Percentiles rank a stretch among this genome's conserved stretches.
Evolutionary conservation across 2,797 vertebrate species (phyloP).

Genomic region (Siniperca obscura): DNA sequence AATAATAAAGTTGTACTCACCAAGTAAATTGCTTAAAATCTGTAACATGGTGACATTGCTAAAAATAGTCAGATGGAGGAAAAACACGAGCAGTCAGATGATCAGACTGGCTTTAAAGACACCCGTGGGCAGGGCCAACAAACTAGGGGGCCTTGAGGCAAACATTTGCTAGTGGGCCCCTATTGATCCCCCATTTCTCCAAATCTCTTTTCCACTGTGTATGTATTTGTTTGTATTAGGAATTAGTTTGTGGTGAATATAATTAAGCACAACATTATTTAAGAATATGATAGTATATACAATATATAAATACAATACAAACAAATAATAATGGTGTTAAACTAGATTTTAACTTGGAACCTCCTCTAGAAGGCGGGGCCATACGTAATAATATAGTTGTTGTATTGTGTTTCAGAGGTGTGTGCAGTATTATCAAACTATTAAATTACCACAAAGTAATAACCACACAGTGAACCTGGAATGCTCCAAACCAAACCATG

Average conservation of each 20-base stretch:
- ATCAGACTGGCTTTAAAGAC: constrained; percentile 16
- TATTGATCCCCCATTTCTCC: background rate
- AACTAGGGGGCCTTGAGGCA: background rate
- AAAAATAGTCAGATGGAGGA: background rate
- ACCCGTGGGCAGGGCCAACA: background rate
- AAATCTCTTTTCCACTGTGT: background rate
- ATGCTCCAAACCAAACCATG: background rate
- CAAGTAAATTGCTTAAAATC: background rate
- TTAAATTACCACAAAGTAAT: background rate
- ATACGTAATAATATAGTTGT: background rate
- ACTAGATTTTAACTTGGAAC: background rate
- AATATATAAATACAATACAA: background rate
- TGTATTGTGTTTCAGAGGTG: background rate
- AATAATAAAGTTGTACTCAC: background rate
- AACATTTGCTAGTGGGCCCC: background rate
- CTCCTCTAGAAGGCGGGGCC: background rate
- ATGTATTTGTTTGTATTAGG: background rate
- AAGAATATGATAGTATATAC: background rate
- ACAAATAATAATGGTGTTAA: background rate
- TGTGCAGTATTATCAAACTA: background rate
- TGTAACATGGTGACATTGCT: background rate
- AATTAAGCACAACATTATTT: background rate
- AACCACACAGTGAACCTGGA: background rate
- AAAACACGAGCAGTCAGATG: background rate
- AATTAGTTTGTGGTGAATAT: background rate